A percentile compares a stretch with the other conserved stretches of the same genome.
Evolutionary conservation across 1,140 invertebrate species (phyloP).

Genomic region (Trissolcus basalis): DNA sequence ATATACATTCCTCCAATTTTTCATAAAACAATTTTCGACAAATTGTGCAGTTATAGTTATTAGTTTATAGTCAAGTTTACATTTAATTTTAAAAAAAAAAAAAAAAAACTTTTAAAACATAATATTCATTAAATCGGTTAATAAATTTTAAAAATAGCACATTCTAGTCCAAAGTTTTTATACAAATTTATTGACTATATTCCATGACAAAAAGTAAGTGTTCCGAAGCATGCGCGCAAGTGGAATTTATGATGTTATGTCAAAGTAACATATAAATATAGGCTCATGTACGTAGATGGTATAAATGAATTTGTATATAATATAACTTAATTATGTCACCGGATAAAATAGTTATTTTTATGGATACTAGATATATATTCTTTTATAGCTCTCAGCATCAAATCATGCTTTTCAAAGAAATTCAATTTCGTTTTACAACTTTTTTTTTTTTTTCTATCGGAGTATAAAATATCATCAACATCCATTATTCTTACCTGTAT

Average conservation of each 20-base stretch:
- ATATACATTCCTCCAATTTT: too few relatives aligned
- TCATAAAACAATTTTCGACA: too few relatives aligned
- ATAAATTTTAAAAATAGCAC: too few relatives aligned
- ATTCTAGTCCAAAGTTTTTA: conserved; percentile 50
- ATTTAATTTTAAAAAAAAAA: too few relatives aligned
- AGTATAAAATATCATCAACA: not conserved
- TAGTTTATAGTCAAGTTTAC: too few relatives aligned
- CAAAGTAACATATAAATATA: conserved; percentile 24
- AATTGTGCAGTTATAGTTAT: too few relatives aligned
- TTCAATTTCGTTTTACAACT: too few relatives aligned
- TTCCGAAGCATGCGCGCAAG: conserved; percentile 1
- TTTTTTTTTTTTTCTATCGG: not conserved
- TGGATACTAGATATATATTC: not conserved
- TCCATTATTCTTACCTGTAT: conserved; percentile 86
- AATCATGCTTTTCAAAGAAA: not conserved
- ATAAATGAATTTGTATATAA: conserved; percentile 30
- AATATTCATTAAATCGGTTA: too few relatives aligned
- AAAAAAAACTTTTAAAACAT: too few relatives aligned
- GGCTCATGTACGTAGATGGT: not conserved
- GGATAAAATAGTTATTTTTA: conserved; percentile 5
- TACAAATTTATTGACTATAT: conserved; percentile 40
- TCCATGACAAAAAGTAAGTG: conserved; percentile 6
- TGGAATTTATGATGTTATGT: not conserved
- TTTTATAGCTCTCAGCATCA: not conserved
- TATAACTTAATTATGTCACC: conserved; percentile 16